Evolutionary conservation across 2,113 vertebrate species (phyloP).

Genomic region (Gallinago paraguaiae): DNA sequence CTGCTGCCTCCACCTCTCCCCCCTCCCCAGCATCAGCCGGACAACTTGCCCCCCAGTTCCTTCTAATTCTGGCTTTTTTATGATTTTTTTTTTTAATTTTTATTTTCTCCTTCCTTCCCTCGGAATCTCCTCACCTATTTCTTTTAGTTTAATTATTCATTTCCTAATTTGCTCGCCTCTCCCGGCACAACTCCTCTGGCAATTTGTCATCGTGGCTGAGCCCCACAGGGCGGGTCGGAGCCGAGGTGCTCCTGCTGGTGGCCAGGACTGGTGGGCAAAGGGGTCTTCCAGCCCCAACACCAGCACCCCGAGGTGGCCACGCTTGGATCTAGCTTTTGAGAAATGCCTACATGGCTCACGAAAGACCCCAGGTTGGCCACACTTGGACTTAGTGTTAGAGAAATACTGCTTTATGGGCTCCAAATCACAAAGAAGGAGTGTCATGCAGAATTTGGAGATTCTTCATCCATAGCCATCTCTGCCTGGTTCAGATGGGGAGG

Average conservation of each 20-base stretch:
- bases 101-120: accelerated
- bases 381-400: accelerated
- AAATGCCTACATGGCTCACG: accelerated
- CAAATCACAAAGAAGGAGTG: accelerated
- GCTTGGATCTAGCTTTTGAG: accelerated
- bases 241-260: accelerated
- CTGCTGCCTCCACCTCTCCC: background rate
- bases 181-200: background rate
- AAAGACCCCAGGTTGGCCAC: background rate
- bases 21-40: background rate
- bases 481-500: background rate
- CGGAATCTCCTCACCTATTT: background rate
- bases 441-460: accelerated
- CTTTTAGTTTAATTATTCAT: slow-evolving; percentile 39
- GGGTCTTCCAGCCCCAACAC: background rate
- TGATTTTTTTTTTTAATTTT: no score
- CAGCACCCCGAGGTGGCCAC: background rate
- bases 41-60: background rate
- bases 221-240: background rate
- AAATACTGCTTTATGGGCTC: accelerated
- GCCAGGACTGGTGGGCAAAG: background rate
- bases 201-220: background rate
- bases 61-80: background rate
- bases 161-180: background rate
- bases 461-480: accelerated